Evolutionary conservation across 2,888 invertebrate genomes (phyloP).

Genomic region (Spilosoma lubricipeda): DNA sequence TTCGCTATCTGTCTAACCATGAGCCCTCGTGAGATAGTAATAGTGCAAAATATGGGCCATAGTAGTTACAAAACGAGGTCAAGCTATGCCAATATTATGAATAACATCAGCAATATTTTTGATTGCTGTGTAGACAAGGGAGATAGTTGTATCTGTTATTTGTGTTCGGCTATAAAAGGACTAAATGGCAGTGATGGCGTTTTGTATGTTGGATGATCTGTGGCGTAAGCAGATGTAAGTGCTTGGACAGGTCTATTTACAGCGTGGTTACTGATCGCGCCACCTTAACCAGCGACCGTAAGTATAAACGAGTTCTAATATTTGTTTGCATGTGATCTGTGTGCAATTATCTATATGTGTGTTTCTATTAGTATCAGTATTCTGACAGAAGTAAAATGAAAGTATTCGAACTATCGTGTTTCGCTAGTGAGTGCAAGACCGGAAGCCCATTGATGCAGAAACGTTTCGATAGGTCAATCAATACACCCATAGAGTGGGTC

Average conservation of each 20-base stretch:
- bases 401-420: too few species aligned
- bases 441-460: too few species aligned
- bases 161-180: slow-evolving; percentile 16
- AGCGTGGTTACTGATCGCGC: background rate
- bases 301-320: background rate
- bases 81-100: slow-evolving; percentile 37
- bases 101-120: slow-evolving; percentile 34
- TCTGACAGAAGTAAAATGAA: too few species aligned
- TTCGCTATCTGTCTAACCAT: slow-evolving; percentile 40
- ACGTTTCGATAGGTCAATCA: too few species aligned
- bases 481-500: too few species aligned
- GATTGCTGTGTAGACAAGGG: slow-evolving; percentile 43
- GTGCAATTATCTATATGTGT: too few species aligned
- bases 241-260: background rate
- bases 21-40: slow-evolving; percentile 41
- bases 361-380: background rate
- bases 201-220: background rate
- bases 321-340: too few species aligned
- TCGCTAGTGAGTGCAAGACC: too few species aligned
- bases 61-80: slow-evolving; percentile 41
- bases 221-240: background rate
- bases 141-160: slow-evolving; percentile 30
- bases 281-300: background rate
- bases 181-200: background rate
- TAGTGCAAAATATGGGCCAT: slow-evolving; percentile 33